phyloP scores from a whole-genome alignment of 2,113 vertebrate species.

The Hippocampus barbouri region DNA sequence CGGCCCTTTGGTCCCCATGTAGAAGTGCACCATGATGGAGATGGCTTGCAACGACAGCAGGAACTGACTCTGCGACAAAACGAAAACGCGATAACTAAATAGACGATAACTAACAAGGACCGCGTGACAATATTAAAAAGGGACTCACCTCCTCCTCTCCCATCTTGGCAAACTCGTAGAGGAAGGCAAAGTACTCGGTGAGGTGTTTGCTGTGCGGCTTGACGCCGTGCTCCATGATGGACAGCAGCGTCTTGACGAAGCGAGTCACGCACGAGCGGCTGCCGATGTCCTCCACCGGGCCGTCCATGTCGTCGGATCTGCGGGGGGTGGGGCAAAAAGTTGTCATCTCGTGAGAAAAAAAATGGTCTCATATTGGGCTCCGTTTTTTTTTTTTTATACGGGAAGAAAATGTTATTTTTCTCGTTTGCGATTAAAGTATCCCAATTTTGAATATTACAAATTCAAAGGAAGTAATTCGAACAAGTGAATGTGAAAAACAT shows the following conservation, averaged over 20 bases:
- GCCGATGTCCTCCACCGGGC: constrained; percentile 96
- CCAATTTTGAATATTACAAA: too few species aligned
- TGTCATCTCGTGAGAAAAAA: too few species aligned
- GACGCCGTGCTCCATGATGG: constrained; percentile 98
- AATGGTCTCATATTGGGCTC: too few species aligned
- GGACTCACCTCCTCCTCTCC: constrained; percentile 91
- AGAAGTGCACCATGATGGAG: constrained; percentile 99
- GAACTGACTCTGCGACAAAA: constrained; percentile 86
- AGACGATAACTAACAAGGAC: background rate
- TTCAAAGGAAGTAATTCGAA: too few species aligned
- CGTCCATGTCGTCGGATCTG: constrained; percentile 97
- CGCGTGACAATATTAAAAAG: too few species aligned
- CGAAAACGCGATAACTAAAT: rapidly evolving
- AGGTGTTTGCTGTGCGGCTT: constrained; percentile 99
- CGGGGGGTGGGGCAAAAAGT: too few species aligned
- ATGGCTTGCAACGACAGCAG: constrained; percentile 96
- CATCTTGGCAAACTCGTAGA: constrained; percentile 99
- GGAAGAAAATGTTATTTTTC: too few species aligned
- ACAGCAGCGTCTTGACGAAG: constrained; percentile 93
- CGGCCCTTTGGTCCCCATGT: constrained; percentile 98
- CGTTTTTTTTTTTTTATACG: too few species aligned
- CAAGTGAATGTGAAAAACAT: too few species aligned
- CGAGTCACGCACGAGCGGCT: constrained; percentile 96
- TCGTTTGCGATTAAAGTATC: too few species aligned
- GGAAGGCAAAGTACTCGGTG: constrained; percentile 97